A percentile compares a stretch with the other conserved stretches of the same genome.
These are phyloP conservation scores for Argopecten irradians DNA, from an alignment of 1,140 invertebrate genomes.

Conservation along the genomic window DNA sequence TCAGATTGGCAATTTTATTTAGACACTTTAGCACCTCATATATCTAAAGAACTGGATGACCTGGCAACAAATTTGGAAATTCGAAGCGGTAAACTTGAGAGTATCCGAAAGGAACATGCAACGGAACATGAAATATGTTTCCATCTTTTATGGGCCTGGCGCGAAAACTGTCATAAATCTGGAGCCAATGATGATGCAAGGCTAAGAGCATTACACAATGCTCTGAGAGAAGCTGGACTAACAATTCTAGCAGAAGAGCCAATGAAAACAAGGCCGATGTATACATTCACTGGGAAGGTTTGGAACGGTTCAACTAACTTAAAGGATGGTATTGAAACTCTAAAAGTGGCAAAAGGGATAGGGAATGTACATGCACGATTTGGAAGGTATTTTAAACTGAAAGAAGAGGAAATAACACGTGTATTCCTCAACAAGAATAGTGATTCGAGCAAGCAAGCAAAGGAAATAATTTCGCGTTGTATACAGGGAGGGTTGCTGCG, in stretches of 20 bases:
- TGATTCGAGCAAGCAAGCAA: not conserved
- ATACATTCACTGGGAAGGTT: not conserved
- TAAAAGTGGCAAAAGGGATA: not conserved
- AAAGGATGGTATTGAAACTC: not conserved
- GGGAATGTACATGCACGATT: not conserved
- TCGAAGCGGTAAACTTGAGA: not conserved
- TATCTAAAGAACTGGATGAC: not conserved
- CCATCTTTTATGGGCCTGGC: not conserved
- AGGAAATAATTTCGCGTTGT: not conserved
- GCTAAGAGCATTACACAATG: not conserved
- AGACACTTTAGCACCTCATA: not conserved
- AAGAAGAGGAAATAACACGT: not conserved
- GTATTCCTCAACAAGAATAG: not conserved
- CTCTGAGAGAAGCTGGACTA: not conserved
- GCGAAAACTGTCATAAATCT: not conserved
- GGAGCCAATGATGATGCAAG: not conserved
- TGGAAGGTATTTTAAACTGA: not conserved
- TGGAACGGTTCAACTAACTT: not conserved
- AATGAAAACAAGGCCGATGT: not conserved
- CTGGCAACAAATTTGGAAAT: not conserved
- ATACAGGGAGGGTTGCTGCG: not conserved
- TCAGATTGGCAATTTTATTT: not conserved
- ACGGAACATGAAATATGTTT: not conserved
- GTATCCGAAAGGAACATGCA: not conserved
- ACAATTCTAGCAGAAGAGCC: not conserved